Conservation (phyloP, 2,113 vertebrate species). For the Clupea harengus region DNA sequence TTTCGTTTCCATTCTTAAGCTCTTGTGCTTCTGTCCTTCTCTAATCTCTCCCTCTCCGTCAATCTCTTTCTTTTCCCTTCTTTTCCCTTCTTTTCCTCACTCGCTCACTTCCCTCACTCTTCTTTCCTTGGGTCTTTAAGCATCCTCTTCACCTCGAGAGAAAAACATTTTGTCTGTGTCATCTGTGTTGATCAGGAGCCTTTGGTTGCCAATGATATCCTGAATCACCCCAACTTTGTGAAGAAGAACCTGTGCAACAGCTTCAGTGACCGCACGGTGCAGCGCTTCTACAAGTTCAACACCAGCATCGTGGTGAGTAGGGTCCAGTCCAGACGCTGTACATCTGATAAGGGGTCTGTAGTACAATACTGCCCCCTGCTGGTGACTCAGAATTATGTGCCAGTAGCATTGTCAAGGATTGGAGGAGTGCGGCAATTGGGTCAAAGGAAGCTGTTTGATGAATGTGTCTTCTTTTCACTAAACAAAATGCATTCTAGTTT, state of each 20-base stretch:
- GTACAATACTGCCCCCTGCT: background rate
- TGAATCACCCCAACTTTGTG: slow-evolving; percentile 97
- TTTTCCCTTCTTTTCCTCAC: background rate
- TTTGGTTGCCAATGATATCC: slow-evolving; percentile 94
- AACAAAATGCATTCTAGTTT: background rate
- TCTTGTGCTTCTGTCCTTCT: background rate
- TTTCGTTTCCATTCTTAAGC: background rate
- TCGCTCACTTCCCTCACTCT: background rate
- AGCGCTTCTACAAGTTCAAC: slow-evolving; percentile 98
- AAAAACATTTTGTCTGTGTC: background rate
- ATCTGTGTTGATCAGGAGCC: slow-evolving; percentile 78
- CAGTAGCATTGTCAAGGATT: background rate
- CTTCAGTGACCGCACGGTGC: slow-evolving; percentile 97
- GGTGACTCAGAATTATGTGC: background rate
- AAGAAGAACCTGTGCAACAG: slow-evolving; percentile 99
- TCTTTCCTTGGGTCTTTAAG: background rate
- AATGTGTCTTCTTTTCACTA: background rate
- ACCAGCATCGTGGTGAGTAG: slow-evolving; percentile 88
- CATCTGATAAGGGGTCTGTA: background rate
- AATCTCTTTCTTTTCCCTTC: too few relatives aligned
- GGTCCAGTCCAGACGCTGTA: background rate
- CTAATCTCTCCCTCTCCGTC: background rate
- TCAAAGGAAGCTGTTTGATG: too few relatives aligned
- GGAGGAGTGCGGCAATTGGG: background rate
- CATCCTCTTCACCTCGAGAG: background rate